Base-by-base conservation (phyloP, 1,140 invertebrate species). In the Drosophila subobscura region DNA sequence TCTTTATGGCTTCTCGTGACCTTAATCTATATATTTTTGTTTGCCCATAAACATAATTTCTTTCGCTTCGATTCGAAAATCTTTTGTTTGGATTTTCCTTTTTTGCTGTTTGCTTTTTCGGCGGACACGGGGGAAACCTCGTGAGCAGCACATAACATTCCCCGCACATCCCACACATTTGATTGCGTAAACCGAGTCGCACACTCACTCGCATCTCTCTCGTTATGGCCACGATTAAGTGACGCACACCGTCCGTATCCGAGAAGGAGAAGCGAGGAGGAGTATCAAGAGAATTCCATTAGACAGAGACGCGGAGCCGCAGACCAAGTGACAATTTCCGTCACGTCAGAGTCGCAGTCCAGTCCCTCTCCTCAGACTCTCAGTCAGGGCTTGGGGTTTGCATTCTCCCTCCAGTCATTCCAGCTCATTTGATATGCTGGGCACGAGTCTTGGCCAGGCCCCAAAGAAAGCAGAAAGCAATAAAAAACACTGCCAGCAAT, bases 251-350 rank as follows among this genome's bases (percentile, higher is more conserved):
- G 12, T 33, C 8, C 29, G 3, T 10, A 8, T 12, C 10, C 33
- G 33, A 37, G 8, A 27, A 27, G 5, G 25, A 27, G 4, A 27
- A 27, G 25, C 0, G 23, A 27, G 25, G 5, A 27, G 25, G 1
- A 37, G 33, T 12, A 12, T 8, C 4, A 12, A 10, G 33, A 0
- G 33, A 23, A 1, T 23, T 47, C 12, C 22, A 22, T 8, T 37
- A 37, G 33, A 37, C 27, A 27, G 25, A 27, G 25, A 27, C 25
- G 25, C 25, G 16, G 42, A 47, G 29, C 33, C 47, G 7, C 42
- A 44, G 50, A 5, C 33, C 50, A 44, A 63, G 75, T 66, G 71
- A 75, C 71, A 75, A 75, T 75, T 75, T 75, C 72, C 72, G 72
- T 75, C 72, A 47, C 10, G 27, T 22, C 37, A 14, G 23, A 44